Percentiles rank a stretch among this genome's conserved stretches.
These are phyloP conservation scores for Drosophila acutilabella DNA, from an alignment of 2,888 invertebrate species.

Conservation along the genomic window DNA sequence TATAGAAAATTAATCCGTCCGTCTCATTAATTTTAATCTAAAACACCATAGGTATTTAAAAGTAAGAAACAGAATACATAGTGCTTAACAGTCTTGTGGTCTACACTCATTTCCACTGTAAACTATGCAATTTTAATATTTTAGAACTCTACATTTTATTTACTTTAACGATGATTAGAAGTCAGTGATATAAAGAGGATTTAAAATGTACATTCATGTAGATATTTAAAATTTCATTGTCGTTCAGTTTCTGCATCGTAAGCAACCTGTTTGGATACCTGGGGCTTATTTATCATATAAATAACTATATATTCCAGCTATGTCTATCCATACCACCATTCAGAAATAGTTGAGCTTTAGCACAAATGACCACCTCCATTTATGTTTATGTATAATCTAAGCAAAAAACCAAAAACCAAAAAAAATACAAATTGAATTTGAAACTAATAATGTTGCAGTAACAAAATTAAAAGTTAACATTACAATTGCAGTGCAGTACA, in stretches of 20 bases:
- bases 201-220: no score
- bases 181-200: no score
- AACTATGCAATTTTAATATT: no score
- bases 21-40: no score
- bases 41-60: no score
- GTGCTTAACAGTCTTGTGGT: no score
- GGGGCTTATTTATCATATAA: conserved; percentile 7
- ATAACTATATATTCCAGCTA: conserved; percentile 9
- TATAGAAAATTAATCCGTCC: no score
- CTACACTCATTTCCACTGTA: no score
- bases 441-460: conserved; percentile 48
- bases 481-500: conserved; percentile 80
- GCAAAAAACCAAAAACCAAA: conserved; percentile 24
- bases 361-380: conserved; percentile 24
- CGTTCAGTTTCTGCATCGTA: conserved; percentile 12
- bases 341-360: conserved; percentile 40
- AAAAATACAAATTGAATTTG: conserved; percentile 33
- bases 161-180: no score
- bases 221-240: not conserved
- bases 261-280: conserved; percentile 22
- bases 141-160: no score
- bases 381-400: conserved; percentile 26
- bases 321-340: conserved; percentile 7
- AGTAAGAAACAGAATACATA: no score
- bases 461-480: conserved; percentile 74